Base-by-base conservation (phyloP, 2,113 vertebrate species). In the Ibidorhyncha struthersii region DNA sequence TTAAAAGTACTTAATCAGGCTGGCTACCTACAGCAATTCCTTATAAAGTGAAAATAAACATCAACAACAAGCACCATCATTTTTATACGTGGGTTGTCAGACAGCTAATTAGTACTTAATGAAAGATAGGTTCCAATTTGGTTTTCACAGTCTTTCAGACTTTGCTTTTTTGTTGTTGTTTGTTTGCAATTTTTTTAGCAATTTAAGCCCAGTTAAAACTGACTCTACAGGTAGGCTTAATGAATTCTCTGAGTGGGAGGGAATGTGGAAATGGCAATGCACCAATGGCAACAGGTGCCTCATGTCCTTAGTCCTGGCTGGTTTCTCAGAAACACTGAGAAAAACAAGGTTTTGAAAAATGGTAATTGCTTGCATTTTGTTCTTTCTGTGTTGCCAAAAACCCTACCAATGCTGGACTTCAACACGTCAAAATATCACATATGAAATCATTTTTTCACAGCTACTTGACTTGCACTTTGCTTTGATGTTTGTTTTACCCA, bases 81-180 rank as follows among this genome's bases (percentile, higher is more conserved):
- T 96, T 96, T 90, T 93, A 16, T 77, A 72, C 1, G 14, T 89
- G 85, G 86, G 80, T 52, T 90, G 88, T 78, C 88, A 95, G 91
- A 93, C 85, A 90, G 88, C 87, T 97, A 92, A 95, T 97, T 94
- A 88, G 89, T 77, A 36, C 45, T 66, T 66, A 80, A 91, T 89
- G 91, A 93, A 91, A 80, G 56, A 77, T 41, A n/a, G 59, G 52
- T 79, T 92, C 73, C 66, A 72, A 22, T 85, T 73, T 93, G 53
- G 27, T 50, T 95, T 87, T 92, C 85, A 36, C 29, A 69, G 72
- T 26, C 86, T 86, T 78, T 65, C 56, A 84, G 86, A 41, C 50
- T 45, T 49, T 63, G 45, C 3, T 6, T n/a, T n/a, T n/a, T 53
- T 55, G 10, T 40, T 40, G 40, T 40, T 40, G 40, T 40, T 40